Conservation (phyloP, 2,888 invertebrate genomes). For the Drosophila setosimentum region DNA sequence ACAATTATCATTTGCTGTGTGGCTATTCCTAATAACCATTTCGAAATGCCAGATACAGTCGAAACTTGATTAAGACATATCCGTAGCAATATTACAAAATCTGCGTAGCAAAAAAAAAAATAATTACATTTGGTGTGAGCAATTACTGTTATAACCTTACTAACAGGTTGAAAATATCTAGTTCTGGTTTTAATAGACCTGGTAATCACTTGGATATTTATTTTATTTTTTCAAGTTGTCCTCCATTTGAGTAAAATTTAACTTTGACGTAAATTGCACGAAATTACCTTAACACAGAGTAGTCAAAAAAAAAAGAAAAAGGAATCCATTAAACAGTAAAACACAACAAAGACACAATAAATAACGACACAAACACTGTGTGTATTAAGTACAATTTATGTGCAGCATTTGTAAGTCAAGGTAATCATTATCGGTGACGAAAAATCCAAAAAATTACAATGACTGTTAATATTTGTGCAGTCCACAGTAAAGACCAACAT, state of each 20-base stretch:
- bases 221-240: conserved; percentile 9
- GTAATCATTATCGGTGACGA: conserved; percentile 62
- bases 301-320: conserved; percentile 27
- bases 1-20: conserved; percentile 12
- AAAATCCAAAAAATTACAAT: conserved; percentile 73
- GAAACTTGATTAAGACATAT: conserved; percentile 6
- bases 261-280: conserved; percentile 27
- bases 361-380: conserved; percentile 4
- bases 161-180: not conserved
- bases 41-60: conserved; percentile 17
- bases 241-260: conserved; percentile 27
- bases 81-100: conserved; percentile 5
- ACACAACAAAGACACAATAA: conserved; percentile 7
- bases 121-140: not conserved
- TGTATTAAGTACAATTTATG: not conserved
- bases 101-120: not conserved
- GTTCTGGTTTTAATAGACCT: conserved; percentile 9
- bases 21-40: conserved; percentile 39
- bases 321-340: conserved; percentile 26
- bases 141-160: not conserved
- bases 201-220: not conserved
- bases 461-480: conserved; percentile 64
- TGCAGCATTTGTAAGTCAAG: conserved; percentile 72
- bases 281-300: conserved; percentile 36
- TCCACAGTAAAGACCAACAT: conserved; percentile 2